These are phyloP conservation scores for Panurus biarmicus DNA, from an alignment of 2,113 vertebrate genomes.

Conservation along the genomic window DNA sequence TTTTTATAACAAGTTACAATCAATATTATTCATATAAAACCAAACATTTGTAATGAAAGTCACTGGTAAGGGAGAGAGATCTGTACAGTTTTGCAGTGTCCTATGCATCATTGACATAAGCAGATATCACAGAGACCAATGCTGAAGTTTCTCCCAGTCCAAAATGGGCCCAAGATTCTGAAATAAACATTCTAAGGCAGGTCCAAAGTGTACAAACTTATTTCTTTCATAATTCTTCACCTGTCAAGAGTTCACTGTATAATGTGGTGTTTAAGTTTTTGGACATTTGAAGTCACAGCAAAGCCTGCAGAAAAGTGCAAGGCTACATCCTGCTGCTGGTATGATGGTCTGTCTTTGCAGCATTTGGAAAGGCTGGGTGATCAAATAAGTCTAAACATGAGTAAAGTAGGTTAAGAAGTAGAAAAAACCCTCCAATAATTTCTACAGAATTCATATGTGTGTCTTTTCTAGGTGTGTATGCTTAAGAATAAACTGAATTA, in stretches of 20 bases:
- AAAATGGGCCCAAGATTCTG: not conserved
- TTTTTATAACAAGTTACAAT: not conserved
- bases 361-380: not conserved
- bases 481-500: not conserved
- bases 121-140: not conserved
- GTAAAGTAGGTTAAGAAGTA: not conserved
- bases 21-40: not conserved
- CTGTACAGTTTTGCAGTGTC: not conserved
- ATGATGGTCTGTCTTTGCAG: not conserved
- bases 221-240: not conserved
- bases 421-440: rapidly evolving
- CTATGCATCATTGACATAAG: not conserved
- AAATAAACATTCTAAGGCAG: not conserved
- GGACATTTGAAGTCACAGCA: not conserved
- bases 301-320: not conserved
- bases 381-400: not conserved
- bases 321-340: not conserved
- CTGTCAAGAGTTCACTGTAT: not conserved
- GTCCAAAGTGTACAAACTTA: not conserved
- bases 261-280: not conserved
- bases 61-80: not conserved
- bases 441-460: not conserved
- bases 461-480: not conserved
- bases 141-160: not conserved
- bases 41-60: not conserved